These are phyloP conservation scores for Rhadinocentrus ornatus DNA, from an alignment of 2,797 vertebrate species.

Conservation along the genomic window DNA sequence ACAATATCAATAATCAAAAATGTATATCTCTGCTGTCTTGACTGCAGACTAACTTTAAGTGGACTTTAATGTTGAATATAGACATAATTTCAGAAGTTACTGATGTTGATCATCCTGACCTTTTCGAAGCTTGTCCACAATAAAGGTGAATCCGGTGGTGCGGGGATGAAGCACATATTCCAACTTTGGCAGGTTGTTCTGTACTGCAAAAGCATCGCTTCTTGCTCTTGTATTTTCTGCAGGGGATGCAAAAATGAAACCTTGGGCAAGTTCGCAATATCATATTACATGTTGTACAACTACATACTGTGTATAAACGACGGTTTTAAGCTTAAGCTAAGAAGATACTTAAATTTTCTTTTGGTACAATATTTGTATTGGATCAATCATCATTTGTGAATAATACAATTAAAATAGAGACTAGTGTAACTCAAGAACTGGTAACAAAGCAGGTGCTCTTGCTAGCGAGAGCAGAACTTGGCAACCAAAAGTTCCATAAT, in stretches of 20 bases:
- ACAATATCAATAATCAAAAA: constrained; percentile 11
- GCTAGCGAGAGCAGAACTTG: neutral
- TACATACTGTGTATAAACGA: neutral
- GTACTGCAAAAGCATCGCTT: constrained; percentile 90
- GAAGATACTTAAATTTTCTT: neutral
- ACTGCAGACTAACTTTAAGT: neutral
- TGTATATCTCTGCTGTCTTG: neutral
- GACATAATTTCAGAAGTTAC: constrained; percentile 1
- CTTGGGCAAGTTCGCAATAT: neutral
- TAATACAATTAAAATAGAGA: neutral
- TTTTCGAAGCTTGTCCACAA: constrained; percentile 91
- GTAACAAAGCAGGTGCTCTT: neutral
- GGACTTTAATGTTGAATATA: constrained; percentile 1
- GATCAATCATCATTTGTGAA: neutral
- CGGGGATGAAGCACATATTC: constrained; percentile 95
- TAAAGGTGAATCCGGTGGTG: constrained; percentile 96
- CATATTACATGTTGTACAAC: neutral
- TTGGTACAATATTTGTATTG: neutral
- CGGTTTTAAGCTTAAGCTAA: neutral
- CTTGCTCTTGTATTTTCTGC: constrained; percentile 90
- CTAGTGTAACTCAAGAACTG: neutral
- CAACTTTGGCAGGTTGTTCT: constrained; percentile 89
- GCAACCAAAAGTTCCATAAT: constrained; percentile 1
- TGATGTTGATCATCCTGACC: constrained; percentile 80
- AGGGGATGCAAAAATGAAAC: constrained; percentile 38